Conservation (phyloP, 1,140 invertebrate species). For the Drosophila elegans region DNA sequence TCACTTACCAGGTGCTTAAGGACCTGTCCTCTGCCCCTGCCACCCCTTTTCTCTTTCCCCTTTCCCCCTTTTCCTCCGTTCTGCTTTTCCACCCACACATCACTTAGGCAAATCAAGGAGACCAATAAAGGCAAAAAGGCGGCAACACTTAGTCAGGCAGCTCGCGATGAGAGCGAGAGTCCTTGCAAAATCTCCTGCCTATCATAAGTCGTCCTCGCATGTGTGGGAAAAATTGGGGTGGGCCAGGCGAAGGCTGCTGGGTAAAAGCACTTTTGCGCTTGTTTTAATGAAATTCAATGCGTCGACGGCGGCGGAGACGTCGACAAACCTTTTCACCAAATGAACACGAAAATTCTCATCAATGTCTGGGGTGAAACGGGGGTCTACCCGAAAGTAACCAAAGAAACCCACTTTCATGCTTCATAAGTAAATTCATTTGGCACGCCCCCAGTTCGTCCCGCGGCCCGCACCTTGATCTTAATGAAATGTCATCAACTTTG, state of each 20-base stretch:
- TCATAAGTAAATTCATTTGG: constrained; percentile 82
- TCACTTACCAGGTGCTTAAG: constrained; percentile 44
- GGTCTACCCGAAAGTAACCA: constrained; percentile 45
- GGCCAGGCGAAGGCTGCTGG: background rate
- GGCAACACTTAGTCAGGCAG: constrained; percentile 52
- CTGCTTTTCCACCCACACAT: constrained; percentile 15
- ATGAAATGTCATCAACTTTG: constrained; percentile 84
- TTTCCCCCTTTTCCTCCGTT: background rate
- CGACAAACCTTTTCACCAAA: constrained; percentile 66
- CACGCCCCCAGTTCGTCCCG: constrained; percentile 29
- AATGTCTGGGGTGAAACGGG: constrained; percentile 33
- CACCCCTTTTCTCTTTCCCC: background rate
- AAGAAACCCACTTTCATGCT: constrained; percentile 79
- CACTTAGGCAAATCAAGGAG: constrained; percentile 77
- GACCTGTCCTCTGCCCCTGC: background rate
- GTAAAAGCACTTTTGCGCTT: constrained; percentile 75
- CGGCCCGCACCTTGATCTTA: constrained; percentile 66
- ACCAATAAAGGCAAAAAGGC: constrained; percentile 72
- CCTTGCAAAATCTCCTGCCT: constrained; percentile 21
- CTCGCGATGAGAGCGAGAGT: constrained; percentile 43
- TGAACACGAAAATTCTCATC: constrained; percentile 75
- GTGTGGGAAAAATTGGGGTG: constrained; percentile 19
- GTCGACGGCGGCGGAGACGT: constrained; percentile 24
- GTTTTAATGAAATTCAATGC: constrained; percentile 80
- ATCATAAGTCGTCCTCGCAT: constrained; percentile 47